phyloP scores from a whole-genome alignment of 2,888 invertebrate genomes.

The Troides helena region DNA sequence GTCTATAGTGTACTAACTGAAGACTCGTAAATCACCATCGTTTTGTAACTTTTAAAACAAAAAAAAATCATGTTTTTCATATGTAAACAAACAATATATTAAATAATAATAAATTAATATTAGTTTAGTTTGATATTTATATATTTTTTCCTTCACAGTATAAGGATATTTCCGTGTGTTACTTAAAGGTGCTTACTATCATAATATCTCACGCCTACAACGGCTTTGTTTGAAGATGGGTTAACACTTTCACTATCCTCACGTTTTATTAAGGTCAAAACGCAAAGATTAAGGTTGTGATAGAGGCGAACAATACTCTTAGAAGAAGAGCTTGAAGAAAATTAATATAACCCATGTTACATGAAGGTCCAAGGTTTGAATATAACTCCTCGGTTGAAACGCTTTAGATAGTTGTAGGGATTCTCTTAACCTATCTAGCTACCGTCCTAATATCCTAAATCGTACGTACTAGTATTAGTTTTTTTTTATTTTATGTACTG shows the following conservation, averaged over 20 bases:
- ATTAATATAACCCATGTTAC: neutral
- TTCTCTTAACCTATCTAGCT: neutral
- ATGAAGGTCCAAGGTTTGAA: neutral
- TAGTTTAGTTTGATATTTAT: neutral
- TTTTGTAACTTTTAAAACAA: too few relatives aligned
- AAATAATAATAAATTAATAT: too few relatives aligned
- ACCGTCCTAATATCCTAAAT: too few relatives aligned
- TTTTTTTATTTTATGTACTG: too few relatives aligned
- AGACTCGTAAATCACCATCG: too few relatives aligned
- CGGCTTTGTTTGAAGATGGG: slow-evolving; percentile 14
- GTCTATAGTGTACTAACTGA: too few relatives aligned
- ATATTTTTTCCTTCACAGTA: neutral
- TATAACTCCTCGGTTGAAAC: neutral
- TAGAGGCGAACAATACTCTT: neutral
- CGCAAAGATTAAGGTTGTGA: neutral
- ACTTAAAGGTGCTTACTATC: slow-evolving; percentile 11
- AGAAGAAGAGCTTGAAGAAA: neutral
- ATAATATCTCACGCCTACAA: slow-evolving; percentile 20
- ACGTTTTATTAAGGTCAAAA: slow-evolving; percentile 17
- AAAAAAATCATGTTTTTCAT: too few relatives aligned
- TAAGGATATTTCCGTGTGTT: neutral
- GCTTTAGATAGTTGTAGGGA: neutral
- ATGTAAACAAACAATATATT: too few relatives aligned
- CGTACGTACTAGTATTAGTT: too few relatives aligned
- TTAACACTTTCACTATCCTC: slow-evolving; percentile 14